These are phyloP conservation scores for Esox niger DNA, from an alignment of 2,113 vertebrate species.

Conservation along the genomic window DNA sequence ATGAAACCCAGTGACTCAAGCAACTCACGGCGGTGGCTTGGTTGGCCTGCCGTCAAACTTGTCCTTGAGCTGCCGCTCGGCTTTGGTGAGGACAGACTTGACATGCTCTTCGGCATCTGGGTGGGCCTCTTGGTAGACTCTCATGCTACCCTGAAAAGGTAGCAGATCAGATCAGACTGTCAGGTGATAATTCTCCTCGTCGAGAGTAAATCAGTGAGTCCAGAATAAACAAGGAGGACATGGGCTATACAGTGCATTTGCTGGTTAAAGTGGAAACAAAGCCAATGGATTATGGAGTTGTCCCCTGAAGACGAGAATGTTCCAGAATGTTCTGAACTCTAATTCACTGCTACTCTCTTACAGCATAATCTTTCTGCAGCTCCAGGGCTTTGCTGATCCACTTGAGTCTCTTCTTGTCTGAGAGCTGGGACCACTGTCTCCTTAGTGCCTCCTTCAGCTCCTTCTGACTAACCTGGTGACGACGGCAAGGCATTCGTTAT, in stretches of 20 bases:
- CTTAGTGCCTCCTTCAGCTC: slow-evolving; percentile 78
- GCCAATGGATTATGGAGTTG: neutral
- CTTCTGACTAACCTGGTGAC: slow-evolving; percentile 73
- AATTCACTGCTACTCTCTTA: slow-evolving; percentile 20
- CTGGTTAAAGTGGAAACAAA: neutral
- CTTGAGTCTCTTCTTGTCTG: slow-evolving; percentile 77
- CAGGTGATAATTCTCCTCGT: neutral
- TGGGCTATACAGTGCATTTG: neutral
- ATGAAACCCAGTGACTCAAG: neutral
- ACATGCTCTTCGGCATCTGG: slow-evolving; percentile 70
- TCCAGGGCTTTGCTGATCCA: slow-evolving; percentile 83
- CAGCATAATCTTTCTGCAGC: slow-evolving; percentile 78
- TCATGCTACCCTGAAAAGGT: slow-evolving; percentile 64
- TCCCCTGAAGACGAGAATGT: neutral
- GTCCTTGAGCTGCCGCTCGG: slow-evolving; percentile 79
- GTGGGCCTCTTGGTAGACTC: slow-evolving; percentile 69
- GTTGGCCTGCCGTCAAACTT: slow-evolving; percentile 79
- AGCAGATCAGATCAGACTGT: neutral
- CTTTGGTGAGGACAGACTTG: slow-evolving; percentile 78
- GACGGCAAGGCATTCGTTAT: neutral
- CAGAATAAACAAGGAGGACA: no score
- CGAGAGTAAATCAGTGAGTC: no score
- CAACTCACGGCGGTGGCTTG: slow-evolving; percentile 77
- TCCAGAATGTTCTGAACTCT: neutral
- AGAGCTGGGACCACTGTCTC: slow-evolving; percentile 78